These are phyloP conservation scores for Rhadinocentrus ornatus DNA, from an alignment of 2,797 vertebrate species.

Conservation along the genomic window DNA sequence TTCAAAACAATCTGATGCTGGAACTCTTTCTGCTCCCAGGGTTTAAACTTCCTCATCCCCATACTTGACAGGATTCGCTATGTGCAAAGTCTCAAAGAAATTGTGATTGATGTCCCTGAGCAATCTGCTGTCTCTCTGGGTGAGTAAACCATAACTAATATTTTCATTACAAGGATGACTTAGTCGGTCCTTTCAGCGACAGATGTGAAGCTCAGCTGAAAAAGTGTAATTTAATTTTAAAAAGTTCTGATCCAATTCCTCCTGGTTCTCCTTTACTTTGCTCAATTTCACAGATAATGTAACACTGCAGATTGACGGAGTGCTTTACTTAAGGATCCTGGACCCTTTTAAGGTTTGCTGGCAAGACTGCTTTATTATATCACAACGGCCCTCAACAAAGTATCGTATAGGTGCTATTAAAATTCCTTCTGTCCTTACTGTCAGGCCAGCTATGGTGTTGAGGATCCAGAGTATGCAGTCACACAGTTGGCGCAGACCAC, in stretches of 20 bases:
- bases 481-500: conserved; percentile 98
- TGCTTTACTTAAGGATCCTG: conserved; percentile 94
- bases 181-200: neutral
- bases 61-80: conserved; percentile 91
- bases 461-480: conserved; percentile 96
- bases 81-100: conserved; percentile 97
- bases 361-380: neutral
- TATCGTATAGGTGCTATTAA: neutral
- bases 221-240: neutral
- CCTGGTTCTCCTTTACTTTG: neutral
- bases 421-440: neutral
- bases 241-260: neutral
- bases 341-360: conserved; percentile 92
- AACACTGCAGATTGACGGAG: conserved; percentile 95
- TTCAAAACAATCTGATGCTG: neutral
- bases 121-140: conserved; percentile 95
- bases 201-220: neutral
- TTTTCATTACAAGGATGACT: neutral
- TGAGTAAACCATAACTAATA: conserved; percentile 65
- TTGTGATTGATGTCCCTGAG: conserved; percentile 97
- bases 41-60: conserved; percentile 95
- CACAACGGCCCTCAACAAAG: neutral
- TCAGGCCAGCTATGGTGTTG: conserved; percentile 97
- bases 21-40: conserved; percentile 74
- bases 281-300: conserved; percentile 88